A percentile compares a stretch with the other conserved stretches of the same genome.
Evolutionary conservation across 2,113 vertebrate species (phyloP).

Genomic region (Megaceryle maxima): DNA sequence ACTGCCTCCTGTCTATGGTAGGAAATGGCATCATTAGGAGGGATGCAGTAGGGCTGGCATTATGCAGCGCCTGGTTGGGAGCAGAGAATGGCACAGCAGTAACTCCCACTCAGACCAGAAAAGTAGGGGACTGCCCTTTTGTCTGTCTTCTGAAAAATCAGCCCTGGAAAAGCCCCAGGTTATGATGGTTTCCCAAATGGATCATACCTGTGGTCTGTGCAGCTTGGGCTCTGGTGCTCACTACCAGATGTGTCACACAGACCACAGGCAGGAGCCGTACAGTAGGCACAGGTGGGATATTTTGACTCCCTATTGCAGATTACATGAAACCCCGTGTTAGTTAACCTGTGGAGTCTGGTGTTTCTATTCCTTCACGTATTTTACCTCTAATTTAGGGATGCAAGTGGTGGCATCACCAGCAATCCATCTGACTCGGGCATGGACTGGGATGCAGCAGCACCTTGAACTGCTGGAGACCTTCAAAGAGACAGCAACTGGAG

Average conservation of each 20-base stretch:
- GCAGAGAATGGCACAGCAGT: not conserved
- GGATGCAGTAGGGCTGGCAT: slow-evolving; percentile 51
- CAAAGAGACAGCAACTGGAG: not conserved
- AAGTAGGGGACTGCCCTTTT: not conserved
- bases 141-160: not conserved
- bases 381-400: not conserved
- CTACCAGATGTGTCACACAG: not conserved
- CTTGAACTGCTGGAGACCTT: fast-evolving
- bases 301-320: not conserved
- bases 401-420: not conserved
- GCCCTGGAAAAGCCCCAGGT: not conserved
- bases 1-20: slow-evolving; percentile 47
- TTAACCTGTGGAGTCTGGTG: fast-evolving
- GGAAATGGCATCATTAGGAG: slow-evolving; percentile 74
- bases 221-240: not conserved
- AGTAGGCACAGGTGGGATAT: fast-evolving
- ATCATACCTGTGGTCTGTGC: not conserved
- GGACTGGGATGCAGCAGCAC: not conserved
- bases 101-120: not conserved
- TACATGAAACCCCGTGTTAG: not conserved
- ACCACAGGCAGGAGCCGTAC: not conserved
- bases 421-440: not conserved
- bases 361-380: not conserved
- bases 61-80: slow-evolving; percentile 13
- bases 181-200: not conserved